Evolutionary conservation across 2,113 vertebrate genomes (phyloP).

Genomic region (Himantopus leucocephalus): DNA sequence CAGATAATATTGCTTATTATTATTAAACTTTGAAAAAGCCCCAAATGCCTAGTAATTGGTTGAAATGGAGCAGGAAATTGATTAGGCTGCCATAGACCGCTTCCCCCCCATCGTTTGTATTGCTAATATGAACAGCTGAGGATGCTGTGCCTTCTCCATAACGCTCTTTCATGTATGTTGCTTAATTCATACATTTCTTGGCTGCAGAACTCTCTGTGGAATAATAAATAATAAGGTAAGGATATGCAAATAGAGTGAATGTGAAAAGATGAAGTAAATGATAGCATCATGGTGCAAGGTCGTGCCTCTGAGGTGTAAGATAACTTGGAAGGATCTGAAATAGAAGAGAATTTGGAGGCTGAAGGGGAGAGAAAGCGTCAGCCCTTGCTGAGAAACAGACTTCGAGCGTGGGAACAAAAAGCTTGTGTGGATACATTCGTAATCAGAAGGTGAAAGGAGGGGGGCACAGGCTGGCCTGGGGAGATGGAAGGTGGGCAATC

Average conservation of each 20-base stretch:
- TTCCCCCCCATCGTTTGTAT: neutral
- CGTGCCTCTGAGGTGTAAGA: neutral
- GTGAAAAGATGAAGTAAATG: neutral
- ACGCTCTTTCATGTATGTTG: accelerated
- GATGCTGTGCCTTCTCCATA: neutral
- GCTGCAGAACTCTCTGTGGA: neutral
- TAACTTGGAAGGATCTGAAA: neutral
- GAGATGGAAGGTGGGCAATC: neutral
- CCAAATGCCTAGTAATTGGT: neutral
- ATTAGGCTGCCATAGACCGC: neutral
- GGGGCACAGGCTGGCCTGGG: neutral
- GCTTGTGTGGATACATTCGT: accelerated
- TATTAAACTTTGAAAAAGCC: neutral
- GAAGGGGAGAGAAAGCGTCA: neutral
- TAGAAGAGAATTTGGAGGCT: neutral
- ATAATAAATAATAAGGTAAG: neutral
- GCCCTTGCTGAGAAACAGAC: no score
- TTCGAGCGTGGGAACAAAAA: accelerated
- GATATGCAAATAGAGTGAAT: neutral
- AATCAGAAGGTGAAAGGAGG: neutral
- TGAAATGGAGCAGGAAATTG: neutral
- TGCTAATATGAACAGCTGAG: neutral
- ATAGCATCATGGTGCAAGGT: neutral
- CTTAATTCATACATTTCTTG: neutral
- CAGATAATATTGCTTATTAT: neutral